Conservation (phyloP, 2,888 invertebrate species). For the Lithophane socia region DNA sequence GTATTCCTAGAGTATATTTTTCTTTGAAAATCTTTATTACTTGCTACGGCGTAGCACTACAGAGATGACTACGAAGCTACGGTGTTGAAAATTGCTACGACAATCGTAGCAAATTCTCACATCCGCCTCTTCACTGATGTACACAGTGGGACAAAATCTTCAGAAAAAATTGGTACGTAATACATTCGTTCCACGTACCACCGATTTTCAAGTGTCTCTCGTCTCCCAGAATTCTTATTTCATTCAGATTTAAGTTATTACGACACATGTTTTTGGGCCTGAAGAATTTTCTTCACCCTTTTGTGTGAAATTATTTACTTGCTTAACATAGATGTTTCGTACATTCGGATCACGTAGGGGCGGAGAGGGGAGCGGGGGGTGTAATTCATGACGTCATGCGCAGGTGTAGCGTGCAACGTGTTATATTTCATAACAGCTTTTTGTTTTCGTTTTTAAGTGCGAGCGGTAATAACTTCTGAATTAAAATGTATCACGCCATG, state of each 20-base stretch:
- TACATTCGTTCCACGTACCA: constrained; percentile 78
- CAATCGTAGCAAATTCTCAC: constrained; percentile 51
- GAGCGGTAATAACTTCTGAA: constrained; percentile 49
- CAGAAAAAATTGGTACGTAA: constrained; percentile 51
- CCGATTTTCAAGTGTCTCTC: constrained; percentile 82
- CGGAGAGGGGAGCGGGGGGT: constrained; percentile 46
- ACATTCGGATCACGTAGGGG: constrained; percentile 75
- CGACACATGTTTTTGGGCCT: constrained; percentile 73
- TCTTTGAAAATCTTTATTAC: constrained; percentile 27
- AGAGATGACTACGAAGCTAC: constrained; percentile 4
- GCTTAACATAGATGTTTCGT: constrained; percentile 75
- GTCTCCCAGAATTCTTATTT: constrained; percentile 77
- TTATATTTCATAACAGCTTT: constrained; percentile 53
- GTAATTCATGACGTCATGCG: constrained; percentile 67
- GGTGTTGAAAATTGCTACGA: constrained; percentile 46
- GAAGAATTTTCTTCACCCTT: constrained; percentile 48
- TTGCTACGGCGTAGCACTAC: constrained; percentile 35
- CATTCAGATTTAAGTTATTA: constrained; percentile 70
- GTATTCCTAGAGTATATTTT: constrained; percentile 21
- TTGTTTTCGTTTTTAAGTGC: constrained; percentile 47
- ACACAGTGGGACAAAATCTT: constrained; percentile 53
- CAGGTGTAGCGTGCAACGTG: constrained; percentile 59
- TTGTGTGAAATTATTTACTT: constrained; percentile 82
- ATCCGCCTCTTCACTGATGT: constrained; percentile 32
- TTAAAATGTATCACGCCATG: constrained; percentile 52